Evolutionary conservation across 2,797 vertebrate genomes (phyloP).

Genomic region (Enteromius fasciolatus): DNA sequence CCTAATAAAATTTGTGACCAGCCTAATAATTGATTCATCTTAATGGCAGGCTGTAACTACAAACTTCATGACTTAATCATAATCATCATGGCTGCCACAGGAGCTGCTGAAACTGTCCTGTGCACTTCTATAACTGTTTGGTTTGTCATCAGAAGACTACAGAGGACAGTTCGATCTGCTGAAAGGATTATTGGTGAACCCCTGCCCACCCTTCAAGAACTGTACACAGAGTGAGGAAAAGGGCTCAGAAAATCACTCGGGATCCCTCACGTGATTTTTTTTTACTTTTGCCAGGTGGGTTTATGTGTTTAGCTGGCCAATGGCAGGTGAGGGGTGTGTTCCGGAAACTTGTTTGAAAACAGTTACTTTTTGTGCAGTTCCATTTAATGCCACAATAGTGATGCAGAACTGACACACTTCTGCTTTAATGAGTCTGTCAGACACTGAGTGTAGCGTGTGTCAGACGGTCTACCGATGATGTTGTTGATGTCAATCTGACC

Average conservation of each 20-base stretch:
- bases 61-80: not conserved
- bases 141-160: too few species aligned
- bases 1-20: not conserved
- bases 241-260: too few species aligned
- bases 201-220: too few species aligned
- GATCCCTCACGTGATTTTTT: too few species aligned
- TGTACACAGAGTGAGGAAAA: too few species aligned
- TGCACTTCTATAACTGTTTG: too few species aligned
- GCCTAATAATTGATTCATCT: not conserved
- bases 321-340: not conserved
- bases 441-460: not conserved
- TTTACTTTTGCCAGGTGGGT: not conserved
- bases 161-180: too few species aligned
- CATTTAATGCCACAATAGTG: not conserved
- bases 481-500: constrained; percentile 30
- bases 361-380: not conserved
- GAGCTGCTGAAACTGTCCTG: too few species aligned
- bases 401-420: not conserved
- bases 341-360: not conserved
- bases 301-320: not conserved
- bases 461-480: constrained; percentile 11
- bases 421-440: not conserved
- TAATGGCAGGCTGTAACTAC: not conserved
- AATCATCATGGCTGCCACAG: not conserved
- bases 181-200: too few species aligned